Evolutionary conservation across 2,888 invertebrate species (phyloP), one percentile per base, ranked within the genome.

Genomic region (Troides helena): DNA sequence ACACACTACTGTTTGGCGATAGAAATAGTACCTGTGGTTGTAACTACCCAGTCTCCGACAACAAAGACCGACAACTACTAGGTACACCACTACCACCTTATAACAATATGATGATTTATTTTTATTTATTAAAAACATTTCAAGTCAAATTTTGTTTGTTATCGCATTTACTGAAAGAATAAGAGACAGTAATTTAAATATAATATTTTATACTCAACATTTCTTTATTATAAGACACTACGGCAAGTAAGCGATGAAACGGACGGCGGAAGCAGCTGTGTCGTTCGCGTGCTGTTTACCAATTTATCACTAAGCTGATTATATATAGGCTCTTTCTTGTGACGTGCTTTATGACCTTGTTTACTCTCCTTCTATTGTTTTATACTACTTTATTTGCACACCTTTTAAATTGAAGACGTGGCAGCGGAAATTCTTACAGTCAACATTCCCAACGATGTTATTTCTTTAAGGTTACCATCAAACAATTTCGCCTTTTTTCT

Each of bases 301-400:
- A 92, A 92, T 92, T 92, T 92, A 91, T 92, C 90, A 91, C 91
- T 89, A 91, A 92, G 91, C 90, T 90, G 90, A 92, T 92, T 92
- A 91, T 90, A 89, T 91, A 89, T 87, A 90, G 90, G 90, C 87
- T 85, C 82, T 87, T 87, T 87, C 82, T 83, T 81, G 83, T 85
- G 89, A 89, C 89, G 86, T 89, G 87, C 84, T 90, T 90, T 90
- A 90, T 86, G 86, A 88, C 88, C 87, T 85, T 89, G 89, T 89
- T 89, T 88, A 81, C 84, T 85, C 85, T 86, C 83, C 81, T 84
- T 78, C 80, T 76, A 85, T 87, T 86, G 86, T 86, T 85, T 81
- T 81, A 78, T 85, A 83, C 85, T 85, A 85, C 85, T 82, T 83
- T 89, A 85, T 90, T 87, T 89, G 84, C 83, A 80, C 85, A 84